Conservation (phyloP, 1,140 invertebrate genomes). For the Habropoda laboriosa region DNA sequence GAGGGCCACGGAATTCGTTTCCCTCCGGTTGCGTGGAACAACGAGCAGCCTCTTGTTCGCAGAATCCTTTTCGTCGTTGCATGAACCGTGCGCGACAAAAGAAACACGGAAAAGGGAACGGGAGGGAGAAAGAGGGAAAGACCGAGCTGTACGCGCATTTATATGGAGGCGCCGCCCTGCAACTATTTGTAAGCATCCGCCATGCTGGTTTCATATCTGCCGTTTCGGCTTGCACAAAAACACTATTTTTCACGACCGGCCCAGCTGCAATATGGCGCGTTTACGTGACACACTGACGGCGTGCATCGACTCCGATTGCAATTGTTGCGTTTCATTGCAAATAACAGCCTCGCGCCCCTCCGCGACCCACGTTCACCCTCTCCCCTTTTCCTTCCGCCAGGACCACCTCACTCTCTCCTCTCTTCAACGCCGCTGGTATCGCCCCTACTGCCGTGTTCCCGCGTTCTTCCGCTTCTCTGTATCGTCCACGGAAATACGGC, state of each 20-base stretch:
- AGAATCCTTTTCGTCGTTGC: slow-evolving; percentile 69
- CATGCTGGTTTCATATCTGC: slow-evolving; percentile 80
- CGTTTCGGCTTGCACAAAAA: slow-evolving; percentile 77
- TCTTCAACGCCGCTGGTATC: not conserved
- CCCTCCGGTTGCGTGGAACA: slow-evolving; percentile 5
- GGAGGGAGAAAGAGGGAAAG: not conserved
- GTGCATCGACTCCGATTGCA: slow-evolving; percentile 66
- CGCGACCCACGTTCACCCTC: not conserved
- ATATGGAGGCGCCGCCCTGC: slow-evolving; percentile 75
- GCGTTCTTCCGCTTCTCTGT: slow-evolving; percentile 33
- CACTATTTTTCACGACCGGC: slow-evolving; percentile 71
- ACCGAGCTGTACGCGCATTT: slow-evolving; percentile 54
- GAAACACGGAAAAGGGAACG: slow-evolving; percentile 29
- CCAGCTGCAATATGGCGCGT: slow-evolving; percentile 73
- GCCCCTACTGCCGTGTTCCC: not conserved
- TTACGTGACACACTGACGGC: slow-evolving; percentile 33
- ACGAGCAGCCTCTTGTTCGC: slow-evolving; percentile 27
- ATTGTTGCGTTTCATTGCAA: slow-evolving; percentile 77
- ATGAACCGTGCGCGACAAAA: slow-evolving; percentile 71
- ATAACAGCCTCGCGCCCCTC: slow-evolving; percentile 68
- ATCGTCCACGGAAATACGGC: slow-evolving; percentile 58
- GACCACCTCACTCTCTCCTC: no score
- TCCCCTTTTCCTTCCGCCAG: not conserved
- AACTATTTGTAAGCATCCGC: slow-evolving; percentile 82
- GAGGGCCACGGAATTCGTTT: slow-evolving; percentile 22